These are phyloP conservation scores for Porites lutea DNA, from an alignment of 64 coral and sea anemone species.

Conservation along the genomic window DNA sequence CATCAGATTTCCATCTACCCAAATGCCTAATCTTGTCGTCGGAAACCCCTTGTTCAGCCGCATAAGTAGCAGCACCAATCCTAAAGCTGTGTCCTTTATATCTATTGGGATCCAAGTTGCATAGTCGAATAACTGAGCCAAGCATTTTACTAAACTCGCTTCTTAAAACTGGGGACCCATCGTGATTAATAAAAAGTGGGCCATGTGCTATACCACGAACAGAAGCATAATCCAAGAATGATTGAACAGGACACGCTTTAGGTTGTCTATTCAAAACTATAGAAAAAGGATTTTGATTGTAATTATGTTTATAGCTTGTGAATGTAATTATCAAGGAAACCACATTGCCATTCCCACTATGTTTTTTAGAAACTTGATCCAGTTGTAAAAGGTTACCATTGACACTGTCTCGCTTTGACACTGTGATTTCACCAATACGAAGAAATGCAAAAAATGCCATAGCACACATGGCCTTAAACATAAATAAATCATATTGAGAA, in stretches of 20 bases:
- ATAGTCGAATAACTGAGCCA: neutral
- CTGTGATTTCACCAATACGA: no score
- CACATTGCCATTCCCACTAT: neutral
- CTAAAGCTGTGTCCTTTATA: constrained; percentile 38
- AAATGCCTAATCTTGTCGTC: constrained; percentile 2
- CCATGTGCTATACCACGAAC: neutral
- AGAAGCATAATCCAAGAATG: neutral
- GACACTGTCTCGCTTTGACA: no score
- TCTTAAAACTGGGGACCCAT: neutral
- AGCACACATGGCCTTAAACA: no score
- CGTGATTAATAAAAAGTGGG: neutral
- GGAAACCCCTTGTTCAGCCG: constrained; percentile 25
- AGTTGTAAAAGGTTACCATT: no score
- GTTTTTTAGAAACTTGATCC: neutral
- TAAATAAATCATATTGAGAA: no score
- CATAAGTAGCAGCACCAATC: constrained; percentile 32
- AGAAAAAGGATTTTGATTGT: constrained; percentile 8
- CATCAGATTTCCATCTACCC: constrained; percentile 28
- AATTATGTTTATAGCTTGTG: neutral
- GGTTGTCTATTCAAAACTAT: neutral
- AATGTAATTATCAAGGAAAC: neutral
- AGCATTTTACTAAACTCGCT: neutral
- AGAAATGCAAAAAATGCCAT: no score
- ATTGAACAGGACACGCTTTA: no score
- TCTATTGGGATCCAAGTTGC: neutral